Conservation (phyloP, 1,140 invertebrate species). For the Brachionus paranguensis region DNA sequence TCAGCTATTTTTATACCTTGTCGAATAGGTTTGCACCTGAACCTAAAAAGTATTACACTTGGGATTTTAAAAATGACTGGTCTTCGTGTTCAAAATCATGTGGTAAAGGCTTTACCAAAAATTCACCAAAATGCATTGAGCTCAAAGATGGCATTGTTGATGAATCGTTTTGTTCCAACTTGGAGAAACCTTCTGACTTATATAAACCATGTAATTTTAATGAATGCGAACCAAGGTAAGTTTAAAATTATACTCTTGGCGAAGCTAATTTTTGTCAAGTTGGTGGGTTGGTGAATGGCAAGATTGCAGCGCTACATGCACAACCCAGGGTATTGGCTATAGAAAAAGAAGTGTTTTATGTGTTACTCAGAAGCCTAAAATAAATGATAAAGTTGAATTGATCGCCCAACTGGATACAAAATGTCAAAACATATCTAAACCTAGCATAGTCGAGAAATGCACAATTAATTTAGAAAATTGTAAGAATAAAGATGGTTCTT, state of each 20-base stretch:
- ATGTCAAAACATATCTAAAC: background rate
- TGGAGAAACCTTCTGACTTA: background rate
- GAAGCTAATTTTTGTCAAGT: background rate
- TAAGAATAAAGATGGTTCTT: background rate
- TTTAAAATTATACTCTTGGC: background rate
- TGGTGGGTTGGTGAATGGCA: constrained; percentile 35
- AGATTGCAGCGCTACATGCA: background rate
- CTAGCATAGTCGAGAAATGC: background rate
- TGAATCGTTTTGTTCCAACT: background rate
- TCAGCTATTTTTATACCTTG: constrained; percentile 1
- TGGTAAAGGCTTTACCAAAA: constrained; percentile 21
- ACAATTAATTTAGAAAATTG: background rate
- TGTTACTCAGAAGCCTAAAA: background rate
- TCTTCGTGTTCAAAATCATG: constrained; percentile 34
- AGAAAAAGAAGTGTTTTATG: constrained; percentile 31
- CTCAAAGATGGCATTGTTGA: background rate
- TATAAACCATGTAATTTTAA: background rate
- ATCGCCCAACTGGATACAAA: background rate
- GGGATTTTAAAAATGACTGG: constrained; percentile 18
- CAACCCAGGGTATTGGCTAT: background rate
- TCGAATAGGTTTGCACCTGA: background rate
- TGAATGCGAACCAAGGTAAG: constrained; percentile 21
- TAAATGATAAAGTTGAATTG: background rate
- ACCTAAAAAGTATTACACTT: constrained; percentile 15
- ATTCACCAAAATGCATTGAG: background rate